Percentiles rank a stretch among this genome's conserved stretches.
Conservation (phyloP, 2,797 vertebrate species). For the Syngnathus acus region DNA sequence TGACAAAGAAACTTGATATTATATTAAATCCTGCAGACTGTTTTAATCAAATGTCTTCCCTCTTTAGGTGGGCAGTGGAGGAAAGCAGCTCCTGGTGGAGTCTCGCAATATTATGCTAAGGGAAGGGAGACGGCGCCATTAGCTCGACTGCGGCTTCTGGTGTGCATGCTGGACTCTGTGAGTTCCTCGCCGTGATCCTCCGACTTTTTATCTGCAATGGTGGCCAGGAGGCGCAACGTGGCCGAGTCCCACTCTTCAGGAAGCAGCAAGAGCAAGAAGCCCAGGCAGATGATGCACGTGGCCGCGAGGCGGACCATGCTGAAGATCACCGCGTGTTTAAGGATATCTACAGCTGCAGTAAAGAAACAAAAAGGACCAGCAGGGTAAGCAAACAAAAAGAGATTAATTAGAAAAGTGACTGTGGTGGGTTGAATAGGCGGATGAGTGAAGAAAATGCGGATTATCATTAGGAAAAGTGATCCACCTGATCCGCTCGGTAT, state of each 20-base stretch:
- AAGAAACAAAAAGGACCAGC: constrained; percentile 20
- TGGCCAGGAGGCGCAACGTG: constrained; percentile 87
- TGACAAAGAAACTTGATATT: constrained; percentile 18
- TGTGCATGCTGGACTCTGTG: constrained; percentile 81
- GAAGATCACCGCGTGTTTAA: constrained; percentile 98
- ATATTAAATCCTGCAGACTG: constrained; percentile 29
- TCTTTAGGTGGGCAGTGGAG: constrained; percentile 20
- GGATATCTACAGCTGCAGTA: constrained; percentile 82
- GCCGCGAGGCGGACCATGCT: constrained; percentile 91
- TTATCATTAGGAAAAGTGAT: constrained; percentile 53
- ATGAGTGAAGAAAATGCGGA: constrained; percentile 47
- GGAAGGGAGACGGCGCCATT: constrained; percentile 91
- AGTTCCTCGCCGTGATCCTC: constrained; percentile 87
- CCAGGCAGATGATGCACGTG: constrained; percentile 92
- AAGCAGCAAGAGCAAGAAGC: constrained; percentile 90
- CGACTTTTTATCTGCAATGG: constrained; percentile 88
- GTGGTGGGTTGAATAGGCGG: constrained; percentile 26
- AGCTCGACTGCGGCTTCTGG: constrained; percentile 84
- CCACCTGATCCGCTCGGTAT: constrained; percentile 46
- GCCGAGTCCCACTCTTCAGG: constrained; percentile 98
- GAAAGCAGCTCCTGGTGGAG: constrained; percentile 18
- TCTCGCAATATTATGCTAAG: constrained; percentile 71
- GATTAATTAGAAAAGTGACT: constrained; percentile 59
- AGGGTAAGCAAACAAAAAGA: constrained; percentile 21
- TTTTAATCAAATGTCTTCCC: constrained; percentile 20